phyloP scores from a whole-genome alignment of 2,888 invertebrate genomes.

The Tinea pellionella region DNA sequence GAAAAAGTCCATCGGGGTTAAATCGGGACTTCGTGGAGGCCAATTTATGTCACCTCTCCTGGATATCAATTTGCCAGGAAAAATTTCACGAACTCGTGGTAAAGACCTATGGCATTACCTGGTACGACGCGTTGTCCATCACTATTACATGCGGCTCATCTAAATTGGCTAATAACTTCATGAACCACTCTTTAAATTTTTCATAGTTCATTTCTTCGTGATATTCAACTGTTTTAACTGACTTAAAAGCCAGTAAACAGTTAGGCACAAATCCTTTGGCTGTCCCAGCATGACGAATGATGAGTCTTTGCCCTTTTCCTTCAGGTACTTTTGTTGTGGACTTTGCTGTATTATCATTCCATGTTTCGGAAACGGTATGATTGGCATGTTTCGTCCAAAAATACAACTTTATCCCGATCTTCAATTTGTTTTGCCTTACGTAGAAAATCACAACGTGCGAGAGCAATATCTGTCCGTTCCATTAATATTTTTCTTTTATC shows the following conservation, averaged over 20 bases:
- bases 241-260: conserved; percentile 8
- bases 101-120: background rate
- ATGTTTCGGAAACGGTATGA: conserved; percentile 11
- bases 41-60: background rate
- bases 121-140: conserved; percentile 16
- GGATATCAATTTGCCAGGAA: background rate
- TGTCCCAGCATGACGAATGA: conserved; percentile 4
- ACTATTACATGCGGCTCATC: background rate
- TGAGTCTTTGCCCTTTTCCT: conserved; percentile 12
- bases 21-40: too few relatives aligned
- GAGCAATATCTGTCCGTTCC: conserved; percentile 13
- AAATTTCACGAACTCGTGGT: too few relatives aligned
- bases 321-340: conserved; percentile 5
- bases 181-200: conserved; percentile 7
- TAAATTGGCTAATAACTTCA: background rate
- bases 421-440: conserved; percentile 12
- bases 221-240: background rate
- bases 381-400: conserved; percentile 19
- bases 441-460: conserved; percentile 6
- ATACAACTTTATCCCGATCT: conserved; percentile 17
- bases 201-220: conserved; percentile 8
- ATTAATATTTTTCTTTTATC: conserved; percentile 20
- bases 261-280: conserved; percentile 5
- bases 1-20: too few relatives aligned
- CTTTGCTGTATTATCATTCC: background rate